Percentiles rank a stretch among this genome's conserved stretches.
These are phyloP conservation scores for Mola mola DNA, from an alignment of 2,113 vertebrate genomes.

Conservation along the genomic window DNA sequence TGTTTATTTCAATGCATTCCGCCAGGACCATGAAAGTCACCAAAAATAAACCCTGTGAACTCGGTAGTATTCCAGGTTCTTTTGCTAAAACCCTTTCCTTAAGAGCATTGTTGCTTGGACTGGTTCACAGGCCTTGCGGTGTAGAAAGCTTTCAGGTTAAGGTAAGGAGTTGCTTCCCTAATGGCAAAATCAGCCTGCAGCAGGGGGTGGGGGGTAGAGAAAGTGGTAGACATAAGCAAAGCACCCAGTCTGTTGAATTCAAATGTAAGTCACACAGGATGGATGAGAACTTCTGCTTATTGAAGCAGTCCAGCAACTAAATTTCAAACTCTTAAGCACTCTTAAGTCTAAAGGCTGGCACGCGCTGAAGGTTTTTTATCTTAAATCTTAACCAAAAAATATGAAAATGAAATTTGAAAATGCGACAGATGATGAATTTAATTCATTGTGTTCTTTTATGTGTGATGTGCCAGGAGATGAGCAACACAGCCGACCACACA, in stretches of 20 bases:
- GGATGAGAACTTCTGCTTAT: slow-evolving; percentile 9
- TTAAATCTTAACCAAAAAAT: no score
- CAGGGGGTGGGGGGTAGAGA: no score
- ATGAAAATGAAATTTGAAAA: no score
- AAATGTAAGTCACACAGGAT: not conserved
- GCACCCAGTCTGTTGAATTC: slow-evolving; percentile 1
- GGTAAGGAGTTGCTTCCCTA: slow-evolving; percentile 27
- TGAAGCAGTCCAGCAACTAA: not conserved
- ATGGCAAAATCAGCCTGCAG: slow-evolving; percentile 43
- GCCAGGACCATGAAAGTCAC: slow-evolving; percentile 50
- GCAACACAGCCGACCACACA: no score
- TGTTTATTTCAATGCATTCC: slow-evolving; percentile 17
- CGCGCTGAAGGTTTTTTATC: no score
- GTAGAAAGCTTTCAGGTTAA: slow-evolving; percentile 45
- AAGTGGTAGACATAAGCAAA: not conserved
- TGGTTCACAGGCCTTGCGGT: slow-evolving; percentile 22
- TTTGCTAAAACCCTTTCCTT: not conserved
- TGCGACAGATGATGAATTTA: no score
- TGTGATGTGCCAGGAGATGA: no score
- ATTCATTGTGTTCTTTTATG: no score
- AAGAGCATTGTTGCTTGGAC: slow-evolving; percentile 1
- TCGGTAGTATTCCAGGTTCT: not conserved
- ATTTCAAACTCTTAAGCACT: not conserved
- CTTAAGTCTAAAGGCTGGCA: no score
- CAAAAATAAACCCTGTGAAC: slow-evolving; percentile 36